phyloP scores from a whole-genome alignment of 2,888 invertebrate genomes.

The Ellobium chinense region DNA sequence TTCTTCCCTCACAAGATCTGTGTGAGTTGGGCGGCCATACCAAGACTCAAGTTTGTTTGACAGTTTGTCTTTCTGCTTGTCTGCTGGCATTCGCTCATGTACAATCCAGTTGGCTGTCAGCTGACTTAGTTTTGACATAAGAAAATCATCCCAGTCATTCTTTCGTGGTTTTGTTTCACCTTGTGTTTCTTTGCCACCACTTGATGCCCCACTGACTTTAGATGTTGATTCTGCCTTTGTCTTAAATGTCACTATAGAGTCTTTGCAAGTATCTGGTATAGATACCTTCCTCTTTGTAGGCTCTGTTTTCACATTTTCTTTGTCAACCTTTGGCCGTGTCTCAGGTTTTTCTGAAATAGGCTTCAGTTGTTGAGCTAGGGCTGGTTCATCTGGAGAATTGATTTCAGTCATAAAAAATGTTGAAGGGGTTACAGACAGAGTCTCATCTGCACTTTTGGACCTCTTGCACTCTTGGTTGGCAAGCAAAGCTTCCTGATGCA shows the following conservation, averaged over 20 bases:
- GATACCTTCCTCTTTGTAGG: background rate
- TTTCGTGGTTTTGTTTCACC: constrained; percentile 21
- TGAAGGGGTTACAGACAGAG: background rate
- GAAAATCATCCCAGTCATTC: constrained; percentile 76
- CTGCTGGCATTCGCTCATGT: constrained; percentile 60
- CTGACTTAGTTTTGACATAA: constrained; percentile 74
- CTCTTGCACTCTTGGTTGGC: constrained; percentile 51
- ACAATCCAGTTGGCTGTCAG: constrained; percentile 78
- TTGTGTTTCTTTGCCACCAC: constrained; percentile 4
- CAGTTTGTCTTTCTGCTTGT: constrained; percentile 64
- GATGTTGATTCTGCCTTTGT: background rate
- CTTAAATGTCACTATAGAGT: background rate
- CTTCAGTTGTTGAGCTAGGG: background rate
- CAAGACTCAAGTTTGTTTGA: constrained; percentile 61
- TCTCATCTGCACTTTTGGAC: background rate
- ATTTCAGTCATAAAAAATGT: constrained; percentile 34
- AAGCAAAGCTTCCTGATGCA: constrained; percentile 65
- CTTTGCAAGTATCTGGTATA: constrained; percentile 6
- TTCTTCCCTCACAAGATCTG: constrained; percentile 70
- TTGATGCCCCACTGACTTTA: background rate
- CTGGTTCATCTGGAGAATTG: background rate
- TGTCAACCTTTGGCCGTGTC: background rate
- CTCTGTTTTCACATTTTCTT: background rate
- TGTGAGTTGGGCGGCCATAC: constrained; percentile 70
- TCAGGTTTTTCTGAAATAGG: background rate